A percentile compares a stretch with the other conserved stretches of the same genome.
These are phyloP conservation scores for Imbricaverruca yamaguchii DNA, from an alignment of 2,888 invertebrate species.

Conservation along the genomic window DNA sequence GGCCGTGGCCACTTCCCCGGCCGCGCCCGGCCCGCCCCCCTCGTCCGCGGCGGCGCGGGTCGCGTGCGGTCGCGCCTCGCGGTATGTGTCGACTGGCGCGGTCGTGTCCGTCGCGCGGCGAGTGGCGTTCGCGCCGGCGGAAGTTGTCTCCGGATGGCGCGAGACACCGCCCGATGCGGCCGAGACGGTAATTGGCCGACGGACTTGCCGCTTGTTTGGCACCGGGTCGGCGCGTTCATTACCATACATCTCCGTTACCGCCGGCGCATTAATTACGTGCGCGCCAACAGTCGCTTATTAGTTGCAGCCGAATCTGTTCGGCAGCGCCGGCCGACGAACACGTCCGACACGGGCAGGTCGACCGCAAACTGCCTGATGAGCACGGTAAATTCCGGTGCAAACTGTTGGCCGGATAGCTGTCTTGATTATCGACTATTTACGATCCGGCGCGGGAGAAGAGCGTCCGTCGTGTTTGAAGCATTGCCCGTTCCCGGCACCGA, in stretches of 20 bases:
- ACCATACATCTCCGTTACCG: conserved; percentile 17
- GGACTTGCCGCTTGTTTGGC: not conserved
- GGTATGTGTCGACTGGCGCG: too few relatives aligned
- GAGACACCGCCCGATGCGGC: too few relatives aligned
- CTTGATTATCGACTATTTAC: conserved; percentile 7
- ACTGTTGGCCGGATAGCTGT: not conserved
- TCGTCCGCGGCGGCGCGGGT: not conserved
- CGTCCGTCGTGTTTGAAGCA: not conserved
- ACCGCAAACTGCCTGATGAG: not conserved
- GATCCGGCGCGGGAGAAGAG: not conserved
- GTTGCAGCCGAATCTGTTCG: not conserved
- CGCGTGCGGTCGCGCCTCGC: too few relatives aligned
- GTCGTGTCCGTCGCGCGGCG: too few relatives aligned
- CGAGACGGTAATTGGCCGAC: not conserved
- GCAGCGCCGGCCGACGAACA: not conserved
- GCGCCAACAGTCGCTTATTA: conserved; percentile 4
- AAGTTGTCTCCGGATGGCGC: too few relatives aligned
- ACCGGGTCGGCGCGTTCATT: conserved; percentile 19
- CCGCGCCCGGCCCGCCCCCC: not conserved
- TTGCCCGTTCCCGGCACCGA: too few relatives aligned
- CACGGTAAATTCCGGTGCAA: not conserved
- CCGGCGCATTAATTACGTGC: not conserved
- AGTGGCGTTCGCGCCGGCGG: too few relatives aligned
- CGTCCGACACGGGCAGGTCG: not conserved
- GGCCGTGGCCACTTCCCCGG: not conserved